Evolutionary conservation across 2,888 invertebrate species (phyloP), one percentile per base, ranked within the genome.

Genomic region (Pseudococcus viburni): DNA sequence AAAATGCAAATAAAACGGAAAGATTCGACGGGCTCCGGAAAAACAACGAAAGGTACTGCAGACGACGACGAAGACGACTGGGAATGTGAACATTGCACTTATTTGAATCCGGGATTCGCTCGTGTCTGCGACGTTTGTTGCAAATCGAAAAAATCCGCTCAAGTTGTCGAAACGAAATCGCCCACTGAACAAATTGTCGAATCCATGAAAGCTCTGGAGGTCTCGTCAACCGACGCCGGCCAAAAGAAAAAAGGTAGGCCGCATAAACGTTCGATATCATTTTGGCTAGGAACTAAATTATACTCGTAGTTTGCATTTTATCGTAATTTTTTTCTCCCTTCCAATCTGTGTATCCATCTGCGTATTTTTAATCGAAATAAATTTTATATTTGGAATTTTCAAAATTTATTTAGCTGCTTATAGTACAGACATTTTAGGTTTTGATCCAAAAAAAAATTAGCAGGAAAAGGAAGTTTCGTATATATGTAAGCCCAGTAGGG

Each of bases 51-150:
- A 15, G 26, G 7, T 15, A 15, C 12, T 5, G 46, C 46, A 19
- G 26, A 89, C 89, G 59, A 88, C 12, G 48, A 89, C 89, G 89
- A 89, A 39, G 89, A 89, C 33, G 89, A 90, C 88, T 98, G 97
- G 97, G 94, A 96, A 90, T 98, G 97, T 91, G 96, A 96, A 91
- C 96, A 97, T 91, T 98, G 97, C 91, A 98, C 97, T 0, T 97
- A 95, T 91, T 95, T 97, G 4, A 98, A 98, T 91, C 95, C 95
- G 89, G 92, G 95, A 0, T 95, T 95, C 26, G 94, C 95, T 0
- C 94, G 95, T 90, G 95, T 97, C 64, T 97, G 97, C 91, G 93
- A 94, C 17, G 94, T 97, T 86, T 98, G 97, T 91, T 97, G 97
- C 91, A 96, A 97, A 91, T 97, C 97, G 33, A 87, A 80, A 22